A percentile compares a stretch with the other conserved stretches of the same genome.
Evolutionary conservation across 2,888 invertebrate species (phyloP).

Genomic region (Machimus atricapillus): DNA sequence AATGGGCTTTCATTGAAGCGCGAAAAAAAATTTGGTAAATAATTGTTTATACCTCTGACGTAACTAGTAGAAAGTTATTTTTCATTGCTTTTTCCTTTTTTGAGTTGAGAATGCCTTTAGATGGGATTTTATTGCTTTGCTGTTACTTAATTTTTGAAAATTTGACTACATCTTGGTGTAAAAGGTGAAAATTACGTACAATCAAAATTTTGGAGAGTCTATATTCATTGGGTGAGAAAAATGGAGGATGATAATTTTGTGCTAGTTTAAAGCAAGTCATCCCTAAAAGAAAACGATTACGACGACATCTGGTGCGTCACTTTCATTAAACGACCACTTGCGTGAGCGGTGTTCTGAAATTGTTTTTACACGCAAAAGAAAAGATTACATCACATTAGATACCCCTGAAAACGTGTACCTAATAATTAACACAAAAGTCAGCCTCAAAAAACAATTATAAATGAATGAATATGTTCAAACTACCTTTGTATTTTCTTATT

Average conservation of each 20-base stretch:
- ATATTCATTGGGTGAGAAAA: background rate
- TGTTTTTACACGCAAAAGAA: too few species aligned
- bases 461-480: too few species aligned
- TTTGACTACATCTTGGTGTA: background rate
- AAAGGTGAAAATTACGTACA: background rate
- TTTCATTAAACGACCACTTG: too few species aligned
- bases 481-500: too few species aligned
- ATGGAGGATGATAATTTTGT: background rate
- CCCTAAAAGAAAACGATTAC: background rate
- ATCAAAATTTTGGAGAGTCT: background rate
- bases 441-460: too few species aligned
- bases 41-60: background rate
- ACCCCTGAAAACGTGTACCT: too few species aligned
- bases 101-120: background rate
- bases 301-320: too few species aligned
- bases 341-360: too few species aligned
- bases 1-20: background rate
- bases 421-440: too few species aligned
- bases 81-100: background rate
- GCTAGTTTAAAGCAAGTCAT: background rate
- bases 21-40: background rate
- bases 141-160: background rate
- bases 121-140: background rate
- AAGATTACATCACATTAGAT: too few species aligned
- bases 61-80: background rate